phyloP scores from a whole-genome alignment of 2,888 invertebrate genomes.

The Oxytorus armatus region DNA sequence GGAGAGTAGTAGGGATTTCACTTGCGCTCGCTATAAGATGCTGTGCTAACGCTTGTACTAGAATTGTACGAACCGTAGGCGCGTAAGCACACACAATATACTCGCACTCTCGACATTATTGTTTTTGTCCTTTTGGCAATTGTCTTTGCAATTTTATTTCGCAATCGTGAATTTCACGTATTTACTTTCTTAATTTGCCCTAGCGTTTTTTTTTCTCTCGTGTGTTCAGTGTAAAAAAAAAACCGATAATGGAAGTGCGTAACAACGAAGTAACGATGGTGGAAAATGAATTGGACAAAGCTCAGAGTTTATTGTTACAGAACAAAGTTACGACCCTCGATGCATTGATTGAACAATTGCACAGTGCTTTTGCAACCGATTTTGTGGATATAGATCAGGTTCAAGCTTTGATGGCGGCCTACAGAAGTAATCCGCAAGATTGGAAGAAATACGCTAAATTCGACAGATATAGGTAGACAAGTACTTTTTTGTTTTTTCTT shows the following conservation, averaged over 20 bases:
- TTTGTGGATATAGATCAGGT: slow-evolving; percentile 96
- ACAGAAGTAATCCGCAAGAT: slow-evolving; percentile 94
- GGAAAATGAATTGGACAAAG: slow-evolving; percentile 45
- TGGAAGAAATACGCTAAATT: slow-evolving; percentile 98
- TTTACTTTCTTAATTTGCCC: neutral
- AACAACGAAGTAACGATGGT: slow-evolving; percentile 56
- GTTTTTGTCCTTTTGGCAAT: slow-evolving; percentile 9
- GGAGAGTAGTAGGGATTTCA: slow-evolving; percentile 72
- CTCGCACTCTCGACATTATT: slow-evolving; percentile 32
- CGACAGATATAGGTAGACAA: slow-evolving; percentile 92
- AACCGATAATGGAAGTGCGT: slow-evolving; percentile 73
- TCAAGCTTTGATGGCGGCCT: slow-evolving; percentile 90
- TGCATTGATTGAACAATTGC: slow-evolving; percentile 89
- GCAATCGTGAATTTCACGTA: neutral
- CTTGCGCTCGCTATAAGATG: slow-evolving; percentile 75
- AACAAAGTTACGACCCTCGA: slow-evolving; percentile 84
- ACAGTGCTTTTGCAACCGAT: slow-evolving; percentile 91
- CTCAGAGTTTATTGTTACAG: slow-evolving; percentile 32
- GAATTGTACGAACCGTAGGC: slow-evolving; percentile 75
- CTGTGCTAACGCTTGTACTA: slow-evolving; percentile 72
- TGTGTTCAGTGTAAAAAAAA: slow-evolving; percentile 25
- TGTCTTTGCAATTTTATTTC: neutral
- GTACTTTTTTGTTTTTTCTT: slow-evolving; percentile 7
- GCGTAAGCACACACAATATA: slow-evolving; percentile 62
- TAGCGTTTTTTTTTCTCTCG: neutral